Evolutionary conservation across 92 coral and sea anemone species (phyloP), one percentile per base, ranked within the genome.

Genomic region (Epizoanthus scotinus): DNA sequence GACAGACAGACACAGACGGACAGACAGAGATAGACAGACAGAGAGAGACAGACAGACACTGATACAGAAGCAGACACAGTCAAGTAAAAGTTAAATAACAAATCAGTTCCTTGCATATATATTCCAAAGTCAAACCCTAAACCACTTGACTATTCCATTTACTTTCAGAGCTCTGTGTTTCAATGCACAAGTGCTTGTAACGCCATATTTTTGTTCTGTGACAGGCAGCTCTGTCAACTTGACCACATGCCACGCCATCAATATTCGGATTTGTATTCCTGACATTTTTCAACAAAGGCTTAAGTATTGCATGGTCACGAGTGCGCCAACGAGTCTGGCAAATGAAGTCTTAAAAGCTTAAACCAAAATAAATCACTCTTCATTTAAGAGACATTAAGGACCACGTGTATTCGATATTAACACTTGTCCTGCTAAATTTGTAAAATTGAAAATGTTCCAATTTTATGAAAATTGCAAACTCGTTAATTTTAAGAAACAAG

Each of bases 321-420:
- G 42, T 27, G 70, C 70, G 70, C 44, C 70, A 27, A 21, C 47
- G 5, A 25, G 70, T 64, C 70, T 64, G n/a, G 10, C 18, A 64
- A 8, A 64, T 64, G 70, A 64, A 64, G 70, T 64, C 70, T 64
- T 64, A 64, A 64, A 64, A 64, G 70, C 70, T 64, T 38, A 4
- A 25, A 14, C 21, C 28, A 27, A 29, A 29, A 64, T 64, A 29
- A 64, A 27, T 64, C 52, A 15, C 70, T 64, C 47, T 26, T 28
- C 26, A 28, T 64, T 29, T 13, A 15, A 64, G 44, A 64, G 70
- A 29, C 44, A 64, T 64, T 64, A 64, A 64, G 12, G 27, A 64
- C 70, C 70, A 20, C 70, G n/a, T 18, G 70, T 64, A 64, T 64
- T 64, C 3, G 29, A 34, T 25, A 28, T 64, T 38, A n/a, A n/a